These are phyloP conservation scores for Drosophila neonasuta DNA, from an alignment of 2,888 invertebrate species.

Conservation along the genomic window DNA sequence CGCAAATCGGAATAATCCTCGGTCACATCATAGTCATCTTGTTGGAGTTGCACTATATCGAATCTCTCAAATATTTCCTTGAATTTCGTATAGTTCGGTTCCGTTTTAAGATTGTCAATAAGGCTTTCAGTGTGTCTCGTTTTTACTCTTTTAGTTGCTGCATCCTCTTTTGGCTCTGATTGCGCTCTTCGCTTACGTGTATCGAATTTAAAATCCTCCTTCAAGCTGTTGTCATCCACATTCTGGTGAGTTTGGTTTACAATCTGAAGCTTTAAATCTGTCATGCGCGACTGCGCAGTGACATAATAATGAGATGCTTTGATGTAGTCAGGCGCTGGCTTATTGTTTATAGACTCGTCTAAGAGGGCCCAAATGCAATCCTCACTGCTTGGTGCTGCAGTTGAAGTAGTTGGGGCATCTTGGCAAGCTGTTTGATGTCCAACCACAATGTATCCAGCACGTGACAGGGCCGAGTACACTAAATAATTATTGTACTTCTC, in stretches of 20 bases:
- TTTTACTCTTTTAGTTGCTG: slow-evolving; percentile 27
- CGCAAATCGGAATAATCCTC: background rate
- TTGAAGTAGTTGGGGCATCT: background rate
- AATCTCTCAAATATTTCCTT: slow-evolving; percentile 72
- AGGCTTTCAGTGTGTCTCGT: slow-evolving; percentile 54
- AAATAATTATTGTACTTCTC: slow-evolving; percentile 75
- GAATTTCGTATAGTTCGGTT: slow-evolving; percentile 69
- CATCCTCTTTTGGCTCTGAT: slow-evolving; percentile 9
- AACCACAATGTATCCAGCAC: slow-evolving; percentile 79
- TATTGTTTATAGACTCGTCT: slow-evolving; percentile 58
- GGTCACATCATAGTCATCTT: background rate
- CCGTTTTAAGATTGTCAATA: slow-evolving; percentile 70
- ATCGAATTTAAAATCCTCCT: slow-evolving; percentile 44
- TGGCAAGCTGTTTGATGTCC: slow-evolving; percentile 48
- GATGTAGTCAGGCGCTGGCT: slow-evolving; percentile 63
- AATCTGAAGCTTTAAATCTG: slow-evolving; percentile 59
- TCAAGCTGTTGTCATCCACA: background rate
- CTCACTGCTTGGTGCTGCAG: slow-evolving; percentile 34
- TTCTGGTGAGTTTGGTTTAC: slow-evolving; percentile 23
- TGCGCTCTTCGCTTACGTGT: slow-evolving; percentile 59
- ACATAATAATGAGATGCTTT: slow-evolving; percentile 55
- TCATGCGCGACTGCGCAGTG: slow-evolving; percentile 54
- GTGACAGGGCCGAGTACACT: slow-evolving; percentile 78
- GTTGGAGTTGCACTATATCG: slow-evolving; percentile 68
- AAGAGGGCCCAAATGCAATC: slow-evolving; percentile 80